Evolutionary conservation across 2,797 vertebrate species (phyloP).

Genomic region (Sternarchorhynchus goeldii): DNA sequence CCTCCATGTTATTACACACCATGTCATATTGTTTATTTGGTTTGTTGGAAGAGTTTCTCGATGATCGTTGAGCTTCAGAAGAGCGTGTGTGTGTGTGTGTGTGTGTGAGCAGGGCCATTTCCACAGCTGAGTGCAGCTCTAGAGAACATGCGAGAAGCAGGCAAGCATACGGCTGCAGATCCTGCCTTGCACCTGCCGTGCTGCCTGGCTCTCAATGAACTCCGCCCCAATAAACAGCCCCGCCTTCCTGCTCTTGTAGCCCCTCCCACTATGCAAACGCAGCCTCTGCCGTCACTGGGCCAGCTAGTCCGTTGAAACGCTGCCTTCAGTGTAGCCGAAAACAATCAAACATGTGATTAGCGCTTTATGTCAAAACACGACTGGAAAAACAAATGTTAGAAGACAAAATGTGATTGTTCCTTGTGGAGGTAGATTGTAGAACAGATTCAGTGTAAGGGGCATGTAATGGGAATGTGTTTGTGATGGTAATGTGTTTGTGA

Average conservation of each 20-base stretch:
- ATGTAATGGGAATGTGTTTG: no score
- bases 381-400: no score
- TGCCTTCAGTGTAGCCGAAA: background rate
- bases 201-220: constrained; percentile 62
- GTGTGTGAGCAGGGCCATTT: background rate
- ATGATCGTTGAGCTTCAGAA: no score
- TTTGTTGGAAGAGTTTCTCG: no score
- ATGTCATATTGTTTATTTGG: no score
- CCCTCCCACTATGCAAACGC: background rate
- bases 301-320: constrained; percentile 2
- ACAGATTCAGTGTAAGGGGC: no score
- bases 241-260: background rate
- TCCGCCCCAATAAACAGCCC: constrained; percentile 55
- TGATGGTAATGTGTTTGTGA: no score
- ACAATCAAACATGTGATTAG: background rate
- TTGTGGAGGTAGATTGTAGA: no score
- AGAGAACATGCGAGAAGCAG: constrained; percentile 63
- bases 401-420: no score
- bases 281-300: background rate
- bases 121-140: constrained; percentile 32
- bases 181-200: constrained; percentile 68
- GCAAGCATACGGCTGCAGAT: constrained; percentile 64
- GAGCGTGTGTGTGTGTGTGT: background rate
- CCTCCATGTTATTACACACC: no score
- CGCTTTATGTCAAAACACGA: no score